These are phyloP conservation scores for Chascanopsetta lugubris DNA, from an alignment of 2,113 vertebrate genomes.

Conservation along the genomic window DNA sequence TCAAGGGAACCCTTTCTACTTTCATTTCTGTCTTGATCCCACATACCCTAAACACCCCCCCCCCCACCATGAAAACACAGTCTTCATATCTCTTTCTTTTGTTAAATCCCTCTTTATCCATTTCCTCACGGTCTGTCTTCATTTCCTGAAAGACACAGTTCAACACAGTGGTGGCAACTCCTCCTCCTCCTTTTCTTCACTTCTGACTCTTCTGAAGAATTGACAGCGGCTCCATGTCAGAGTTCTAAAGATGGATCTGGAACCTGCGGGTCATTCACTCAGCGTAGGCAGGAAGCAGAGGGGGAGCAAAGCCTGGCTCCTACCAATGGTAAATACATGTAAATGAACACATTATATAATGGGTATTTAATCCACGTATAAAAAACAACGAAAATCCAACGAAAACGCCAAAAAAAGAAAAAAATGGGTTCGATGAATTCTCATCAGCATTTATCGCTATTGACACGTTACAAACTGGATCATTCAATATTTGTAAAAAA, in stretches of 20 bases:
- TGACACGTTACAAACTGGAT: background rate
- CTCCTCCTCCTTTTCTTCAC: background rate
- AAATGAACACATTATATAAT: too few species aligned
- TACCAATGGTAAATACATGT: too few species aligned
- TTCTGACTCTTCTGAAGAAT: background rate
- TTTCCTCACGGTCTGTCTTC: background rate
- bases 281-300: too few species aligned
- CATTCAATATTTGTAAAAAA: background rate
- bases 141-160: slow-evolving; percentile 16
- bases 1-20: slow-evolving; percentile 21
- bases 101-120: background rate
- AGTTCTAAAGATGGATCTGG: background rate
- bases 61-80: background rate
- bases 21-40: slow-evolving; percentile 25
- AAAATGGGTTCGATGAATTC: too few species aligned
- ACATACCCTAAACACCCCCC: slow-evolving; percentile 10
- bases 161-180: background rate
- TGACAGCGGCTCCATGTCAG: background rate
- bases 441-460: too few species aligned
- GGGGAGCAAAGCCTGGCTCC: too few species aligned
- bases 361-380: too few species aligned
- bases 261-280: too few species aligned
- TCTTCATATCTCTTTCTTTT: background rate
- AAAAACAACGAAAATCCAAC: too few species aligned
- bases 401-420: too few species aligned